Conservation (phyloP, 2,888 invertebrate species). For the Ganaspis brasiliensis region DNA sequence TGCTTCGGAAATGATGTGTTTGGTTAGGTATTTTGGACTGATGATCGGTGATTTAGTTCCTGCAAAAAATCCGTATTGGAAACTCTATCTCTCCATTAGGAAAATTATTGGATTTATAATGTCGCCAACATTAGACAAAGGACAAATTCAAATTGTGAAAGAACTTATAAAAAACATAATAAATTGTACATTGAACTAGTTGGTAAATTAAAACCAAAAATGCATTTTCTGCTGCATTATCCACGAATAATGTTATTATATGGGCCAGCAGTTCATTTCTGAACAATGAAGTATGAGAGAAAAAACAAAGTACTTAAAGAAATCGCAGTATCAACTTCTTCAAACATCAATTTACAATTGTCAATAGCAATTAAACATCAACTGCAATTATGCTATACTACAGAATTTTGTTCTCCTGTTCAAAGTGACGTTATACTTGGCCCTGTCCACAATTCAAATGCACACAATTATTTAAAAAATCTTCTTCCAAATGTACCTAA, state of each 20-base stretch:
- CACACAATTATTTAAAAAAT: conserved; percentile 27
- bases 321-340: conserved; percentile 44
- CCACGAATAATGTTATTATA: too few species aligned
- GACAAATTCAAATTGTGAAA: too few species aligned
- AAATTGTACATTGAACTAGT: too few species aligned
- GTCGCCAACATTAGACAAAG: too few species aligned
- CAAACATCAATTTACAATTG: conserved; percentile 47
- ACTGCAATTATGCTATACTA: conserved; percentile 47
- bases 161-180: too few species aligned
- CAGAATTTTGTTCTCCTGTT: conserved; percentile 29
- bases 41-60: too few species aligned
- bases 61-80: too few species aligned
- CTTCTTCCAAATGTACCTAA: conserved; percentile 15
- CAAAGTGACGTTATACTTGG: conserved; percentile 34
- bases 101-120: too few species aligned
- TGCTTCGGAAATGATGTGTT: too few species aligned
- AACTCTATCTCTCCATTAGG: too few species aligned
- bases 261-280: conserved; percentile 50
- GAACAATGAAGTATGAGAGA: conserved; percentile 48
- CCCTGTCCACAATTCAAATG: conserved; percentile 36
- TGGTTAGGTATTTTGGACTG: too few species aligned
- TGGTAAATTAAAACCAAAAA: too few species aligned
- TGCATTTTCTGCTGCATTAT: conserved; percentile 48
- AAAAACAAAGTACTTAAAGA: conserved; percentile 53
- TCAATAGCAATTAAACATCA: conserved; percentile 52